Percentiles rank a stretch among this genome's conserved stretches.
Conservation (phyloP, 2,888 invertebrate species). For the Drosophila prolongata region DNA sequence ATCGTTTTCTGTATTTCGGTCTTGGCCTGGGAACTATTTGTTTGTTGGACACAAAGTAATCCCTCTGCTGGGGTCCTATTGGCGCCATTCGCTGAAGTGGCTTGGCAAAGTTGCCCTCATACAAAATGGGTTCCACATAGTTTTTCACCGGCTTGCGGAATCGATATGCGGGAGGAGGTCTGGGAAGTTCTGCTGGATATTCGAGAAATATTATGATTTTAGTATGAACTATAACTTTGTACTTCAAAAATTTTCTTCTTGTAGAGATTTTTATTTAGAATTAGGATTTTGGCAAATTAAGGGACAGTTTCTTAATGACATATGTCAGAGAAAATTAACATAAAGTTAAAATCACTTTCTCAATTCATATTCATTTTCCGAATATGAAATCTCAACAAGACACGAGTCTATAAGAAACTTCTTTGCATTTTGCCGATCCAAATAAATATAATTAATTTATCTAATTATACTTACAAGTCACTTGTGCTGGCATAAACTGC, state of each 20-base stretch:
- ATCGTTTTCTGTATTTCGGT: conserved; percentile 49
- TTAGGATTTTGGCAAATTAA: no score
- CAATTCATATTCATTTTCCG: no score
- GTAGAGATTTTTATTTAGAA: no score
- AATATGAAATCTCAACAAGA: no score
- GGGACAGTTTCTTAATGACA: no score
- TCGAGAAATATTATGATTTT: no score
- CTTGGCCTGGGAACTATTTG: conserved; percentile 64
- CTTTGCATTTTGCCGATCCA: no score
- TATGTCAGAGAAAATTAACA: no score
- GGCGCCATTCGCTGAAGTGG: conserved; percentile 52
- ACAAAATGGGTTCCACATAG: conserved; percentile 69
- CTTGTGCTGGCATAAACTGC: conserved; percentile 51
- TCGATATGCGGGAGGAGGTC: conserved; percentile 8
- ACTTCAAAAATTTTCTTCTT: no score
- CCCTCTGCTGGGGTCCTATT: conserved; percentile 36
- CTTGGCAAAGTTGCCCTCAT: conserved; percentile 61
- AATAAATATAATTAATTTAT: not conserved
- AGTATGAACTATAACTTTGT: no score
- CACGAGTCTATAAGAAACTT: no score
- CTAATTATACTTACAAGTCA: conserved; percentile 9
- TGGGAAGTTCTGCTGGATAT: conserved; percentile 16
- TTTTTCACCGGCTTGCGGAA: conserved; percentile 63
- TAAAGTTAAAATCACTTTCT: no score
- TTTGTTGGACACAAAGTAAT: conserved; percentile 65